These are phyloP conservation scores for Aphaenogaster floridana DNA, from an alignment of 1,140 invertebrate genomes.

Conservation along the genomic window DNA sequence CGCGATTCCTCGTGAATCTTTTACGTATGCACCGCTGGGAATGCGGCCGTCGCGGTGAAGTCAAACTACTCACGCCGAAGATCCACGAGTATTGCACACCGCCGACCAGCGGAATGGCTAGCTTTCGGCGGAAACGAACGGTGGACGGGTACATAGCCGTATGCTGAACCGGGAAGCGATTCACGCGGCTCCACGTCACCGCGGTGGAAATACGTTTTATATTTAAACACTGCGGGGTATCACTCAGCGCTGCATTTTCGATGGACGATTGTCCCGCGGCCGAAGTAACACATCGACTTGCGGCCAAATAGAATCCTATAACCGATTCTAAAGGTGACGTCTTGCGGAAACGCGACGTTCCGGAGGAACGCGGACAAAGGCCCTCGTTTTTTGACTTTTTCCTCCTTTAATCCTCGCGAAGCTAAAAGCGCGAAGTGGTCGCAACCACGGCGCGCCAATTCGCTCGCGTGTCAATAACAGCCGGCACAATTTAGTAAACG, in stretches of 20 bases:
- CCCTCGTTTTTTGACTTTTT: not conserved
- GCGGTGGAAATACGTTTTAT: conserved; percentile 37
- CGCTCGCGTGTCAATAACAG: conserved; percentile 34
- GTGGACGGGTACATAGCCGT: not conserved
- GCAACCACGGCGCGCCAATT: conserved; percentile 18
- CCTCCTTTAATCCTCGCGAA: conserved; percentile 8
- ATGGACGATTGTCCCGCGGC: conserved; percentile 19
- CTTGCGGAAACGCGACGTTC: not conserved
- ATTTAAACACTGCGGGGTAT: conserved; percentile 55
- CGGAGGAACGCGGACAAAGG: conserved; percentile 2
- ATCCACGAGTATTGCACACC: conserved; percentile 44
- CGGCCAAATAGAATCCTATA: not conserved
- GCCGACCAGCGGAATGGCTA: conserved; percentile 44
- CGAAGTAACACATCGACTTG: not conserved
- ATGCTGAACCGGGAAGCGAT: conserved; percentile 35
- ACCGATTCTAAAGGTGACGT: not conserved
- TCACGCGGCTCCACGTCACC: conserved; percentile 14
- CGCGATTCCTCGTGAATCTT: conserved; percentile 62
- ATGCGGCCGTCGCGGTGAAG: conserved; percentile 52
- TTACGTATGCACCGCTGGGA: conserved; percentile 57
- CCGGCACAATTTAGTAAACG: conserved; percentile 20
- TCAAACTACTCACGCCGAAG: conserved; percentile 55
- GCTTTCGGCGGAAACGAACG: conserved; percentile 53
- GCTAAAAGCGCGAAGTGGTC: not conserved
- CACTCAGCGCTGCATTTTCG: conserved; percentile 42